phyloP scores from a whole-genome alignment of 2,888 invertebrate species.

The Autographa gamma region DNA sequence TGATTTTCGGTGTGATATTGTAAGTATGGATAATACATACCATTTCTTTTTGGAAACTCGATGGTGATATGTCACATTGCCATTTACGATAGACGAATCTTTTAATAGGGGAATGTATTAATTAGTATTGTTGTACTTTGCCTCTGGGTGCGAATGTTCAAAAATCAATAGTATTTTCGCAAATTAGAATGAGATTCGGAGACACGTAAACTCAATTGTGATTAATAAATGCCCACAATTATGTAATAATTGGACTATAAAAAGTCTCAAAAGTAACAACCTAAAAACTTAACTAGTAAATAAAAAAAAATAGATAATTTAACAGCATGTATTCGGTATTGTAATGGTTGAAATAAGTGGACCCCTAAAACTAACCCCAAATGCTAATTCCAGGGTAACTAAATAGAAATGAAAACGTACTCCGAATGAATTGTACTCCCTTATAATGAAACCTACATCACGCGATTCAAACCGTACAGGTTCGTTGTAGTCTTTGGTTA shows the following conservation, averaged over 20 bases:
- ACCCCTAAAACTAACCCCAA: not conserved
- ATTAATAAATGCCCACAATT: not conserved
- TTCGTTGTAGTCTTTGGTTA: constrained; percentile 7
- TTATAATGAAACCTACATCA: not conserved
- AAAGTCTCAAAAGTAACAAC: not conserved
- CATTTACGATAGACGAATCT: too few relatives aligned
- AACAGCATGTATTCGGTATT: not conserved
- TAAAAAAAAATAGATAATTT: not conserved
- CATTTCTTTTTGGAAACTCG: too few relatives aligned
- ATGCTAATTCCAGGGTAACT: constrained; percentile 6
- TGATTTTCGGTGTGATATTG: too few relatives aligned
- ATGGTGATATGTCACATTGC: too few relatives aligned
- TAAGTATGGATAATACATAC: too few relatives aligned
- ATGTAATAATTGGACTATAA: not conserved
- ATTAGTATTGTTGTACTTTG: too few relatives aligned
- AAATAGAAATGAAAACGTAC: constrained; percentile 1
- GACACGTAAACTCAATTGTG: not conserved
- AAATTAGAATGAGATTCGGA: constrained; percentile 2
- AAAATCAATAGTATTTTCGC: not conserved
- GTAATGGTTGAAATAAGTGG: not conserved
- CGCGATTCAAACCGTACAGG: not conserved
- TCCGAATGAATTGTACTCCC: constrained; percentile 6
- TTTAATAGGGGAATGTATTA: too few relatives aligned
- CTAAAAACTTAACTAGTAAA: not conserved
- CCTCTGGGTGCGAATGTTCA: too few relatives aligned